A percentile compares a stretch with the other conserved stretches of the same genome.
Evolutionary conservation across 2,113 vertebrate genomes (phyloP).

Genomic region (Bambusicola thoracicus): DNA sequence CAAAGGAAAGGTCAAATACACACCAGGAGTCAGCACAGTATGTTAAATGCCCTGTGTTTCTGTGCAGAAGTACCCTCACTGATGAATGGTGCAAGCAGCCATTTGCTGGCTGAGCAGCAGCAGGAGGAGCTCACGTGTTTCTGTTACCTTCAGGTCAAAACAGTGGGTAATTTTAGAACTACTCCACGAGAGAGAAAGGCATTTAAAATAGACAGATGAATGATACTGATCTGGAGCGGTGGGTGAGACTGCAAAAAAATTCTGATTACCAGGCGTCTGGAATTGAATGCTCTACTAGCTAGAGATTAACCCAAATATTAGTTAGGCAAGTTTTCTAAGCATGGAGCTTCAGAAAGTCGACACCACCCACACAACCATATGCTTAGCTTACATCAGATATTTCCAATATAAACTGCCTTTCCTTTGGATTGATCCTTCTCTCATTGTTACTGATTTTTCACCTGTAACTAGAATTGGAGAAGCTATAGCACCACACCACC

Average conservation of each 20-base stretch:
- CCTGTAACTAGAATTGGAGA: neutral
- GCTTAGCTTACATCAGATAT: neutral
- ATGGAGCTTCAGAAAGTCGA: neutral
- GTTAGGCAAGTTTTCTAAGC: slow-evolving; percentile 28
- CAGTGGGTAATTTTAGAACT: slow-evolving; percentile 37
- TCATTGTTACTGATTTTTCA: neutral
- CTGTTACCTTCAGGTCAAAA: slow-evolving; percentile 2
- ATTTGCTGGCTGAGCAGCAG: neutral
- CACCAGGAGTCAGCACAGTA: neutral
- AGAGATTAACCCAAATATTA: slow-evolving; percentile 36
- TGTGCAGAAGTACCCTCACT: neutral
- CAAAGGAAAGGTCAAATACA: neutral
- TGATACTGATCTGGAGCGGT: neutral
- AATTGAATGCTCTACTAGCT: neutral
- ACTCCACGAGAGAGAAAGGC: neutral
- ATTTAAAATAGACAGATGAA: slow-evolving; percentile 48
- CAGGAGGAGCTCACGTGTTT: neutral
- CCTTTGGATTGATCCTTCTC: neutral
- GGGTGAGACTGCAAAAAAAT: slow-evolving; percentile 39
- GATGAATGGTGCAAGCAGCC: neutral
- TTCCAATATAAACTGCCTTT: neutral
- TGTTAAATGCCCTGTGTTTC: neutral
- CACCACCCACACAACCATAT: slow-evolving; percentile 24
- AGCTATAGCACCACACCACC: neutral
- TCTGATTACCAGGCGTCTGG: neutral